Base-by-base conservation (phyloP, 2,113 vertebrate species). In the Rhinogobius similis region DNA sequence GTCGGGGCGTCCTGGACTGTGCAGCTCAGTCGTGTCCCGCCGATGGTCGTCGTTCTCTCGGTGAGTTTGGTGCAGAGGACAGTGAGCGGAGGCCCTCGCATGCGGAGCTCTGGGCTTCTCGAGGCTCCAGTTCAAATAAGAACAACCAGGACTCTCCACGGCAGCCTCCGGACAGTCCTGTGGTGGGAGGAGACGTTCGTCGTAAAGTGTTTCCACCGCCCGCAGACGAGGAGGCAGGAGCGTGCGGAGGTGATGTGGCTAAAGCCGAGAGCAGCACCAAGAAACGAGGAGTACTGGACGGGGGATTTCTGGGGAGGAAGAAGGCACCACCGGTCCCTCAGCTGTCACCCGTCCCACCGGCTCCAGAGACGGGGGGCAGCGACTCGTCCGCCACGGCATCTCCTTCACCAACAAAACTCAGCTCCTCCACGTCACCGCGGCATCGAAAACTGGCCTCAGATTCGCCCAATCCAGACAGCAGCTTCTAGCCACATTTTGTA, bases 331-430 rank as follows among this genome's bases (percentile, higher is more conserved):
- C 90, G 0, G 94, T 92, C 18, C 96, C 96, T 53, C 90, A 93
- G 32, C 87, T 95, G 64, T 87, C 93, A 1, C 94, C 95, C 0
- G 89, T 93, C 11, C 92, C 95, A 11, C 85, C 87, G 3, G 91
- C 93, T 43, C 93, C 90, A 0, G 97, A 99, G 21, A 92, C 93
- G 13, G 95, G 94, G 9, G 95, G 94, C 32, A 92, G 94, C 4
- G 98, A 99, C 78, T 93, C 95, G 0, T 94, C 96, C 3, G 86
- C 94, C 44, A 92, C 92, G 0, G 94, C 95, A 2, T 98, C 96
- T 20, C 96, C 95, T 0, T 98, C 97, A 0, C 98, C 97, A 13
- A 98, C 97, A 0, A 98, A 94, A 89, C 89, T 93, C 36, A 46
- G 58, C 1, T 88, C 77, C 11, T 90, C 91, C 50, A 95, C 96